Conservation (phyloP, 2,797 vertebrate species). For the Acanthurus tractus region DNA sequence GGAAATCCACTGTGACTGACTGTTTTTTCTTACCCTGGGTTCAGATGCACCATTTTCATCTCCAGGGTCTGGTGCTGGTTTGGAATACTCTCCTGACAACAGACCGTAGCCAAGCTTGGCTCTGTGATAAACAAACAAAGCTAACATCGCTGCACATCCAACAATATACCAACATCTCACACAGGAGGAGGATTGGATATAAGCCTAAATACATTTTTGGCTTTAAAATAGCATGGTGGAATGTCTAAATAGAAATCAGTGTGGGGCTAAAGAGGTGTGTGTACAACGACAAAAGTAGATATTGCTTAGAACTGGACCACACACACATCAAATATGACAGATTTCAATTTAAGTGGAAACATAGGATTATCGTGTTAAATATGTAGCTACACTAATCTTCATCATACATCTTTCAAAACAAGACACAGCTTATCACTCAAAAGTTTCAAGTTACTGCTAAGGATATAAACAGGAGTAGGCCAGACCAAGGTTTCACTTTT, state of each 20-base stretch:
- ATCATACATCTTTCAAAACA: neutral
- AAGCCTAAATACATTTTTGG: conserved; percentile 28
- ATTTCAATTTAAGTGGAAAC: conserved; percentile 6
- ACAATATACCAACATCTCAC: conserved; percentile 29
- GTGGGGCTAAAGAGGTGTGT: conserved; percentile 10
- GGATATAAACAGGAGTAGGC: no score
- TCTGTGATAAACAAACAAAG: conserved; percentile 80
- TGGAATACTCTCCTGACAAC: conserved; percentile 96
- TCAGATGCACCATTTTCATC: conserved; percentile 89
- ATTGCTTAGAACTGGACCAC: conserved; percentile 8
- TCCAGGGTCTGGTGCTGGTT: conserved; percentile 88
- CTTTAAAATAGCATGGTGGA: conserved; percentile 27
- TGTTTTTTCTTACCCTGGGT: conserved; percentile 87
- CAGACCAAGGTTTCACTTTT: conserved; percentile 28
- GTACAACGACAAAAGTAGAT: conserved; percentile 2
- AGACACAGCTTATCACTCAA: neutral
- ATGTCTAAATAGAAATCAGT: conserved; percentile 18
- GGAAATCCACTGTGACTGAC: conserved; percentile 28
- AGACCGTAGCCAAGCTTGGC: conserved; percentile 96
- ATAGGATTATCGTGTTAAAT: conserved; percentile 3
- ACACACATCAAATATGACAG: neutral
- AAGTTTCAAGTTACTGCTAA: neutral
- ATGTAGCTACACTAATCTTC: neutral
- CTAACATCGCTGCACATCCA: conserved; percentile 50
- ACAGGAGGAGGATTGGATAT: conserved; percentile 39